A percentile compares a stretch with the other conserved stretches of the same genome.
phyloP scores from a whole-genome alignment of 2,113 vertebrate species.

The Myodes glareolus region DNA sequence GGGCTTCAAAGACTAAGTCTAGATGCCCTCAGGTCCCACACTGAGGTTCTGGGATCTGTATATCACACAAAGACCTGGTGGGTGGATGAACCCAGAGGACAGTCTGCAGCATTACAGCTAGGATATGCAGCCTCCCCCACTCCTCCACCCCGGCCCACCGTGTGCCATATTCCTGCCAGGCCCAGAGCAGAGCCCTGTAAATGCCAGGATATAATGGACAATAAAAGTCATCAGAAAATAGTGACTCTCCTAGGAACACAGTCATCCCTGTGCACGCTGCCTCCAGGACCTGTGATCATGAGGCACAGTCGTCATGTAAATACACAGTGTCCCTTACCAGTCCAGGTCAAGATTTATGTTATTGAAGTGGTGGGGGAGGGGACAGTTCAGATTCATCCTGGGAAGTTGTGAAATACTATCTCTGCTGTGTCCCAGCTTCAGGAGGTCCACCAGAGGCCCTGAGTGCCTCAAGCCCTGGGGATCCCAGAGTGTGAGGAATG shows the following conservation, averaged over 20 bases:
- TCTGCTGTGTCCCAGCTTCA: not conserved
- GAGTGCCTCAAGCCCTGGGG: not conserved
- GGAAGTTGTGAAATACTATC: constrained; percentile 68
- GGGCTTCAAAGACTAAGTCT: not conserved
- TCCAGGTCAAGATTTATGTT: constrained; percentile 83
- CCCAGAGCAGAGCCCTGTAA: constrained; percentile 83
- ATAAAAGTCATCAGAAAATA: constrained; percentile 87
- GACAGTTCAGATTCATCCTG: constrained; percentile 50
- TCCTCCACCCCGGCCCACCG: constrained; percentile 56
- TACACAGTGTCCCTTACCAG: constrained; percentile 78
- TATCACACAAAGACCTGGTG: constrained; percentile 78
- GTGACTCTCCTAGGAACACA: constrained; percentile 84
- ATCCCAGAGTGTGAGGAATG: not conserved
- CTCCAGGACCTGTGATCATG: constrained; percentile 75
- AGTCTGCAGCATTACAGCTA: constrained; percentile 73
- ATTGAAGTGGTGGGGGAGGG: constrained; percentile 45
- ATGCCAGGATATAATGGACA: constrained; percentile 85
- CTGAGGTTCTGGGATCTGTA: not conserved
- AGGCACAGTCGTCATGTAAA: constrained; percentile 83
- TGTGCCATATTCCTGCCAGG: constrained; percentile 84
- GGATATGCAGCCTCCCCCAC: constrained; percentile 79
- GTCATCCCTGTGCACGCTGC: constrained; percentile 60
- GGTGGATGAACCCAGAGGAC: constrained; percentile 81
- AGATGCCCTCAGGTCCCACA: not conserved
- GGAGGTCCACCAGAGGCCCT: not conserved